phyloP scores from a whole-genome alignment of 1,140 invertebrate species.

The Zaprionus nigranus region DNA sequence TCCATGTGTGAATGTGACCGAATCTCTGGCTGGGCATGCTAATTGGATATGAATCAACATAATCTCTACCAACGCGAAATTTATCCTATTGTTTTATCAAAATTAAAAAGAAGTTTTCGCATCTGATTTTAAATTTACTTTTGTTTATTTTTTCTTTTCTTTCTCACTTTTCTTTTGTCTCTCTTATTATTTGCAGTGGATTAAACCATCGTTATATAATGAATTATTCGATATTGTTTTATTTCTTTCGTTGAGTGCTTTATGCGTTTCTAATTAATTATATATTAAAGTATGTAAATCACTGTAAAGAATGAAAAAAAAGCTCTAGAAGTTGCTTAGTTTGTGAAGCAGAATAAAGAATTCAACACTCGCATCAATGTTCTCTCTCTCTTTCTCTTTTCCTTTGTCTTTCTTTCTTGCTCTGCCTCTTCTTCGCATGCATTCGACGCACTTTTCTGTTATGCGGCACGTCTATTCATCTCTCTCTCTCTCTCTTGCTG shows the following conservation, averaged over 20 bases:
- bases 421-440: conserved; percentile 9
- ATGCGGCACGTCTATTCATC: background rate
- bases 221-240: background rate
- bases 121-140: background rate
- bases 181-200: background rate
- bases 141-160: background rate
- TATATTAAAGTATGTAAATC: background rate
- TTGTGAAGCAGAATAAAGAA: background rate
- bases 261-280: background rate
- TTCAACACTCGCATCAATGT: background rate
- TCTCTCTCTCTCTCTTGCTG: background rate
- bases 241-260: conserved; percentile 1
- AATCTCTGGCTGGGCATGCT: background rate
- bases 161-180: background rate
- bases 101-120: background rate
- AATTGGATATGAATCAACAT: background rate
- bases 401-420: background rate
- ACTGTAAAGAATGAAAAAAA: background rate
- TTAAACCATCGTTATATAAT: background rate
- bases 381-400: background rate
- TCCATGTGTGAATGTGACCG: background rate
- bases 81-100: background rate
- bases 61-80: background rate
- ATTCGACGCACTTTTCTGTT: conserved; percentile 9
- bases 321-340: background rate